Evolutionary conservation across 2,113 vertebrate genomes (phyloP).

Genomic region (Mungos mungo): DNA sequence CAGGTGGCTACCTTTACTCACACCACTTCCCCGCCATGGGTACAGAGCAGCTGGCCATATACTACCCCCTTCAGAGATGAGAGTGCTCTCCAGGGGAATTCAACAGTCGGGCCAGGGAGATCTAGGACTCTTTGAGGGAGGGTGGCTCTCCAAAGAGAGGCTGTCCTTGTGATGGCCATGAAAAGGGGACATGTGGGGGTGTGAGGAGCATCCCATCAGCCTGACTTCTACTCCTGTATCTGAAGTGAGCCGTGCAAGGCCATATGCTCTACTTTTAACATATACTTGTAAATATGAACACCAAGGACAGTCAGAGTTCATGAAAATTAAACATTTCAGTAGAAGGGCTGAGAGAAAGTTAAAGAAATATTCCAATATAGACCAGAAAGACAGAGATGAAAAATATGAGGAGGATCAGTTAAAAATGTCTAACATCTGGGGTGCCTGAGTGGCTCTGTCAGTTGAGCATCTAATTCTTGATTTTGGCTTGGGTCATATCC

Average conservation of each 20-base stretch:
- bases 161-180: neutral
- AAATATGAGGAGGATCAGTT: neutral
- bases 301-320: neutral
- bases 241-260: neutral
- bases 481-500: too few relatives aligned
- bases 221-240: neutral
- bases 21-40: neutral
- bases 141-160: neutral
- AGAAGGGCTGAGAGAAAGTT: neutral
- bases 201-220: neutral
- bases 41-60: neutral
- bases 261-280: neutral
- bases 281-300: neutral
- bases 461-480: too few relatives aligned
- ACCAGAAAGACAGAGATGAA: neutral
- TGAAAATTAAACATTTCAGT: slow-evolving; percentile 2
- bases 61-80: neutral
- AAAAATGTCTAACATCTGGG: neutral
- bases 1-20: neutral
- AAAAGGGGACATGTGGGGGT: neutral
- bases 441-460: too few relatives aligned
- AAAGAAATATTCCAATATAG: neutral
- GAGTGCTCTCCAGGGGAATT: neutral
- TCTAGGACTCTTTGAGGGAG: neutral
- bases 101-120: neutral